Evolutionary conservation across 1,140 invertebrate species (phyloP), one percentile per base, ranked within the genome.

Genomic region (Aphidius ervi): DNA sequence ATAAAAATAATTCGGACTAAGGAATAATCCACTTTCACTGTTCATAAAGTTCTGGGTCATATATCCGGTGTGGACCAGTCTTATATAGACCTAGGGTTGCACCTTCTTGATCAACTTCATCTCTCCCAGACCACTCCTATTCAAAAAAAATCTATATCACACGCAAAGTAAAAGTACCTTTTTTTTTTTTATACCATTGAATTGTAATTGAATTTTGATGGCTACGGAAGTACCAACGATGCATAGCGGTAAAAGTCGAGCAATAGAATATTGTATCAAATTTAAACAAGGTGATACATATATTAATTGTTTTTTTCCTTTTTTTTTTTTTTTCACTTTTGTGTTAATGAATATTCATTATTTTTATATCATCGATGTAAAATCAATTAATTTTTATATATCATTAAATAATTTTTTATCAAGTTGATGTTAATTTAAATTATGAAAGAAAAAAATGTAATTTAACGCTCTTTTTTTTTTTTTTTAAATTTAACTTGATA

Each of bases 21-120:
- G 23, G 23, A 31, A 31, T 4, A 58, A 47, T 39, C 45, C 70
- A 77, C 74, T 78, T 76, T 77, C 74, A 76, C 75, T 76, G 69
- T 63, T 62, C 64, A 57, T 61, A 56, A 73, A 70, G 70, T 71
- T 78, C 76, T 79, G 72, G 70, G 71, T 75, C 73, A 67, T 72
- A 70, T 61, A 70, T 72, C 70, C 73, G 68, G 65, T 52, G 70
- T 75, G 72, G 70, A 75, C 72, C 74, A 74, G 58, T 74, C 71
- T 75, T 75, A 73, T 76, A 75, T 74, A 76, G 70, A 67, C 64
- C 65, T 61, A 56, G 54, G 23, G 23, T 31, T 41, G 43, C 47
- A 52, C 49, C 61, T 53, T 57, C 8, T 39, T 46, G 60, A 58
- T 55, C 42, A 3, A 39, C 5, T 46, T 20, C 8, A 43, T 47